These are phyloP conservation scores for Selenia dentaria DNA, from an alignment of 2,888 invertebrate species.

Conservation along the genomic window DNA sequence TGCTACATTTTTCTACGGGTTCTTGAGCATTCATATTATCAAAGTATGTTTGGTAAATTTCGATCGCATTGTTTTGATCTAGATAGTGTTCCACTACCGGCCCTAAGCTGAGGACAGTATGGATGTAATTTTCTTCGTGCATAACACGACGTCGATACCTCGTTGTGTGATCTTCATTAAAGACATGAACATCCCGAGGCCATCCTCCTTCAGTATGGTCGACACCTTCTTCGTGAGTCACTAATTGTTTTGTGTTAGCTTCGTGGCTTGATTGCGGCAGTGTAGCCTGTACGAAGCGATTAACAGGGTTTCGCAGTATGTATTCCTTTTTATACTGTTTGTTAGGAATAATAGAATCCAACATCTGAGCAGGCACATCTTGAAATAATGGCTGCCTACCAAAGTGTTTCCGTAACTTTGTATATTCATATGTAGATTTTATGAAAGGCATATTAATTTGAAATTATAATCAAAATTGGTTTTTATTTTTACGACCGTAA, in stretches of 20 bases:
- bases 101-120: slow-evolving; percentile 84
- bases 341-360: slow-evolving; percentile 71
- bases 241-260: slow-evolving; percentile 86
- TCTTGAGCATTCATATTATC: slow-evolving; percentile 74
- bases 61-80: slow-evolving; percentile 91
- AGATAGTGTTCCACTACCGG: slow-evolving; percentile 87
- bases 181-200: slow-evolving; percentile 89
- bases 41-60: slow-evolving; percentile 92
- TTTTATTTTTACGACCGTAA: slow-evolving; percentile 21
- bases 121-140: slow-evolving; percentile 90
- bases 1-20: slow-evolving; percentile 82
- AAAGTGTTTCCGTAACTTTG: slow-evolving; percentile 75
- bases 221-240: slow-evolving; percentile 85
- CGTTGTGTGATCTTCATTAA: slow-evolving; percentile 88
- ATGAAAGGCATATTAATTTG: slow-evolving; percentile 52
- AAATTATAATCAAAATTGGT: slow-evolving; percentile 12
- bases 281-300: slow-evolving; percentile 74
- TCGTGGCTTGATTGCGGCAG: slow-evolving; percentile 74
- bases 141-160: slow-evolving; percentile 91
- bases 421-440: slow-evolving; percentile 70
- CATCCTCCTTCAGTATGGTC: slow-evolving; percentile 93
- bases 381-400: slow-evolving; percentile 80
- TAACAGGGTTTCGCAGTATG: slow-evolving; percentile 78
- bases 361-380: slow-evolving; percentile 61
- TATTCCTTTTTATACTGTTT: slow-evolving; percentile 66